Conservation (phyloP, 2,888 invertebrate genomes). For the Eumacrocentrus americanus region DNA sequence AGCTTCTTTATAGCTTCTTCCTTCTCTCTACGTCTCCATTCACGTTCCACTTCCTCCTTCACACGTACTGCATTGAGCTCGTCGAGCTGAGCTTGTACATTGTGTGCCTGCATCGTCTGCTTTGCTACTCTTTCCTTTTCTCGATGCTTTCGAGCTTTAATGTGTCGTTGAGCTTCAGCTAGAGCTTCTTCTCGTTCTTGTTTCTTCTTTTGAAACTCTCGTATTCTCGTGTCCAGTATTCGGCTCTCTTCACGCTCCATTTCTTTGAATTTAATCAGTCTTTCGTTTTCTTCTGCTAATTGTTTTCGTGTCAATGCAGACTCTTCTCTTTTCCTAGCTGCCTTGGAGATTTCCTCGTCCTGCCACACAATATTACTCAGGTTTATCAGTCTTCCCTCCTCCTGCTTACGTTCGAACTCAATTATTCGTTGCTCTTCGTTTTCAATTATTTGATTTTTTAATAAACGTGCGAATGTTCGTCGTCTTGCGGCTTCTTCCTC, state of each 20-base stretch:
- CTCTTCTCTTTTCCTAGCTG: slow-evolving; percentile 51
- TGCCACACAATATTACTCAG: slow-evolving; percentile 70
- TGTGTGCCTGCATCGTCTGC: slow-evolving; percentile 43
- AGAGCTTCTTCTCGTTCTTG: slow-evolving; percentile 67
- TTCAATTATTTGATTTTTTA: slow-evolving; percentile 67
- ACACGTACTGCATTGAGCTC: slow-evolving; percentile 64
- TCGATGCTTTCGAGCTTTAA: slow-evolving; percentile 69
- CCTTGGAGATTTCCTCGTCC: slow-evolving; percentile 68
- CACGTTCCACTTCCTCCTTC: slow-evolving; percentile 71
- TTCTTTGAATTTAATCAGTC: slow-evolving; percentile 68
- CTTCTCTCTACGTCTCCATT: slow-evolving; percentile 72
- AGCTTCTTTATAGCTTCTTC: slow-evolving; percentile 67
- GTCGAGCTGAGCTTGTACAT: slow-evolving; percentile 62
- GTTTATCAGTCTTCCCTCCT: slow-evolving; percentile 71
- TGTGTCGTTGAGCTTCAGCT: slow-evolving; percentile 64
- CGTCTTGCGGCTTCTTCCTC: slow-evolving; percentile 60
- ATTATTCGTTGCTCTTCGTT: slow-evolving; percentile 65
- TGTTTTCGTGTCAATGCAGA: slow-evolving; percentile 46
- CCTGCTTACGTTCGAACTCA: slow-evolving; percentile 72
- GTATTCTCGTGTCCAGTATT: slow-evolving; percentile 69
- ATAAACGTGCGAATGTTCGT: slow-evolving; percentile 65
- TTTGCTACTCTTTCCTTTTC: slow-evolving; percentile 58
- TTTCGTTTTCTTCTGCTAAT: slow-evolving; percentile 65
- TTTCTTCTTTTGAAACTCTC: slow-evolving; percentile 70
- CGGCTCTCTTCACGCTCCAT: slow-evolving; percentile 72